Evolutionary conservation across 2,888 invertebrate genomes (phyloP).

Genomic region (Lysandra coridon): DNA sequence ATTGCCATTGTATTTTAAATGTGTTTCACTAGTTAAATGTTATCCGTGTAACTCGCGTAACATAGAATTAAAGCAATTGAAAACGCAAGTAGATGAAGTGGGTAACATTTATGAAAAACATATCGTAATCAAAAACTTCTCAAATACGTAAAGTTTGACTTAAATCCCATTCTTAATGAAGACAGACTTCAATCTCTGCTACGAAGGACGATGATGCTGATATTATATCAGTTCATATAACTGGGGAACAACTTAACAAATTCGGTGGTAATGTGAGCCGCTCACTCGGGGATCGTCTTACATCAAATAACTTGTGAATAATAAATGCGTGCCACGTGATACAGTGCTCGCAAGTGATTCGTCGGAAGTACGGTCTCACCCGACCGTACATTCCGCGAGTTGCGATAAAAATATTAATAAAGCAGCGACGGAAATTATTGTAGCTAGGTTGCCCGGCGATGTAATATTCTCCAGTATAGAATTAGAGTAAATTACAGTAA

Average conservation of each 20-base stretch:
- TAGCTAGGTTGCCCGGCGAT: background rate
- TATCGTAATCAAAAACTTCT: no score
- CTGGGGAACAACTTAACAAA: background rate
- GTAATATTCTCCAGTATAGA: background rate
- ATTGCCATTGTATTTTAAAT: no score
- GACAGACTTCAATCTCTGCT: no score
- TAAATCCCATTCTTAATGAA: no score
- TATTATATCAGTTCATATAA: background rate
- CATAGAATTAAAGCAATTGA: no score
- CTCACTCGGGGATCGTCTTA: background rate
- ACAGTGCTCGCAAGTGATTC: background rate
- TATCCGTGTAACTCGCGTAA: no score
- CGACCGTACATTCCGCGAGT: background rate
- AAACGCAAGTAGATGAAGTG: no score
- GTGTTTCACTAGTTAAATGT: no score
- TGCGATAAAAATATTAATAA: background rate
- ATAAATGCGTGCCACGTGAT: background rate
- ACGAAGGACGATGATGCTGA: background rate
- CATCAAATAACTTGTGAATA: background rate
- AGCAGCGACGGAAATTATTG: background rate
- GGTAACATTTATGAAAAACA: no score
- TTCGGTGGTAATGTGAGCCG: constrained; percentile 3
- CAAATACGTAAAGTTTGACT: no score
- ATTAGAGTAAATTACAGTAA: background rate
- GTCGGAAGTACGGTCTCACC: background rate